Conservation (phyloP, 2,888 invertebrate species). For the Tenthredo mesomela region DNA sequence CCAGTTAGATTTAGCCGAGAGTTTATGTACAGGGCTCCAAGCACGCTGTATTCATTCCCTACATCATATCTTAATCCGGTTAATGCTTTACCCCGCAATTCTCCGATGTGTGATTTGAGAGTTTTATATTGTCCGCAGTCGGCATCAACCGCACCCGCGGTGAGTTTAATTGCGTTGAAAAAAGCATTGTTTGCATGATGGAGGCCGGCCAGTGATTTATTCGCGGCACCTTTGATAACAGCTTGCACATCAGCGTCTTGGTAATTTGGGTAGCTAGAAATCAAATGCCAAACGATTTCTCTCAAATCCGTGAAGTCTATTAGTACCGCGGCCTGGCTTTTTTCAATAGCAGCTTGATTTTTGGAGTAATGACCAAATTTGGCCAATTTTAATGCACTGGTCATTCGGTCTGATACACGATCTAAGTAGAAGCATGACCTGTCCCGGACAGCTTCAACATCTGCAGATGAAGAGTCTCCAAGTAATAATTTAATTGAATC, state of each 20-base stretch:
- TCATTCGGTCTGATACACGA: neutral
- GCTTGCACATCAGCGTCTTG: neutral
- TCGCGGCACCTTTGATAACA: neutral
- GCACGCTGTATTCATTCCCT: neutral
- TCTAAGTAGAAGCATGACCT: neutral
- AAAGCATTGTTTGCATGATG: neutral
- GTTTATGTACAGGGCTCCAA: neutral
- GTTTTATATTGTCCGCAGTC: neutral
- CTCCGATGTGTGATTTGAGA: neutral
- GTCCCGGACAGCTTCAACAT: neutral
- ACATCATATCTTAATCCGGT: neutral
- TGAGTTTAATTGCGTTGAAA: neutral
- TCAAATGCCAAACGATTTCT: neutral
- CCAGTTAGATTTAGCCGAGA: neutral
- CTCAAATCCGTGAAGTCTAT: neutral
- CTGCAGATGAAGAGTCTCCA: neutral
- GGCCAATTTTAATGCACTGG: neutral
- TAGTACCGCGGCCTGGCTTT: neutral
- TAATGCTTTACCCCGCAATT: neutral
- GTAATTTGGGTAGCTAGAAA: neutral
- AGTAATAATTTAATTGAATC: neutral
- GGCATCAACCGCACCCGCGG: neutral
- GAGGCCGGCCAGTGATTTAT: neutral
- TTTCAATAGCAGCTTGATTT: neutral
- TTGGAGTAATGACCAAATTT: neutral